Evolutionary conservation across 2,113 vertebrate species (phyloP).

Genomic region (Datnioides undecimradiatus): DNA sequence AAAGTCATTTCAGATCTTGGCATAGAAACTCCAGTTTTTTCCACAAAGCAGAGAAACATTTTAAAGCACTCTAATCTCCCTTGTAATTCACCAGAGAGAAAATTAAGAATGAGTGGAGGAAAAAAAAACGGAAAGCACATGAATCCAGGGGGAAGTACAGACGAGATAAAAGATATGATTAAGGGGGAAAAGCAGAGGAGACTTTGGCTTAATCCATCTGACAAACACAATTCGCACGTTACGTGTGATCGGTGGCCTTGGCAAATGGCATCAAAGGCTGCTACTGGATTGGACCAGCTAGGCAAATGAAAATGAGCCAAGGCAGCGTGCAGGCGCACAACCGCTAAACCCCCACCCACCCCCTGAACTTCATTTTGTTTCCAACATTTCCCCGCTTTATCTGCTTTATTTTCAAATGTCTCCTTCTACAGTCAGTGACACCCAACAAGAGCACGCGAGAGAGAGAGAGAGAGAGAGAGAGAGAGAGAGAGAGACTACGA

Average conservation of each 20-base stretch:
- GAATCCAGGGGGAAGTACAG: constrained; percentile 20
- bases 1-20: neutral
- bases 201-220: constrained; percentile 54
- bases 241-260: constrained; percentile 45
- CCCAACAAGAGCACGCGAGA: neutral
- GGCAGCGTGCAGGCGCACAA: neutral
- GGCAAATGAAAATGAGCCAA: constrained; percentile 15
- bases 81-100: constrained; percentile 19
- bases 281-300: constrained; percentile 29
- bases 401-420: neutral
- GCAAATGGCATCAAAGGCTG: constrained; percentile 45
- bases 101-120: constrained; percentile 42
- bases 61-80: constrained; percentile 36
- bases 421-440: neutral
- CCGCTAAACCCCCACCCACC: neutral
- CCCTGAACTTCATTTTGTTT: neutral
- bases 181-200: constrained; percentile 31
- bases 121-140: neutral
- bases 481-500: neutral
- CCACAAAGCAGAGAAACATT: neutral
- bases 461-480: neutral
- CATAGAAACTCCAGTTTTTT: neutral
- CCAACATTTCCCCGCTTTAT: neutral
- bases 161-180: constrained; percentile 38
- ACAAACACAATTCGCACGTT: constrained; percentile 59